Conservation (phyloP, 2,888 invertebrate species). For the Trachelus troglodyta region DNA sequence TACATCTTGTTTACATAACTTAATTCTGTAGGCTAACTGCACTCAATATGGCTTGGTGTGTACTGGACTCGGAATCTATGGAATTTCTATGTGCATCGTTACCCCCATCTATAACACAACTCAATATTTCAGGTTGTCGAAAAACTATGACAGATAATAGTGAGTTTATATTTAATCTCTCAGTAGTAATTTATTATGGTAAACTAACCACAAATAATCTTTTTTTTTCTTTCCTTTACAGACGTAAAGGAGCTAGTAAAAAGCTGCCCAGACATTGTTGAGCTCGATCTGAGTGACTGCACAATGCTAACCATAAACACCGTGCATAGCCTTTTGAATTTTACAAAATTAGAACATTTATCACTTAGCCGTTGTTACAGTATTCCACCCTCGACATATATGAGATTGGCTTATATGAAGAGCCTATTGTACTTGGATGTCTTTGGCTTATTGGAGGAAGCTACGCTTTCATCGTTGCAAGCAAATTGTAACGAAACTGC, state of each 20-base stretch:
- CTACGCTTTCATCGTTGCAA: conserved; percentile 65
- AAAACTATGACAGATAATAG: conserved; percentile 80
- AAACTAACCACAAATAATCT: not conserved
- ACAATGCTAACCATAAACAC: conserved; percentile 75
- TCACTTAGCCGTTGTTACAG: conserved; percentile 86
- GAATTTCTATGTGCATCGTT: conserved; percentile 72
- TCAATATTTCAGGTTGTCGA: conserved; percentile 88
- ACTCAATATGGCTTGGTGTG: conserved; percentile 87
- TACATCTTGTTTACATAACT: not conserved
- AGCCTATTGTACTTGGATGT: conserved; percentile 82
- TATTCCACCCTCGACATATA: conserved; percentile 76
- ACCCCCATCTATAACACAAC: conserved; percentile 75
- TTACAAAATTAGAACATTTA: conserved; percentile 78
- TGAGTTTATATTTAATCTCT: conserved; percentile 66
- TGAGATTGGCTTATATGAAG: conserved; percentile 72
- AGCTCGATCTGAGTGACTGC: conserved; percentile 91
- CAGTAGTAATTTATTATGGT: not conserved
- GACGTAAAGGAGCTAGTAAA: conserved; percentile 76
- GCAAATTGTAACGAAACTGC: conserved; percentile 72
- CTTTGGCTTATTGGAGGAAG: conserved; percentile 80
- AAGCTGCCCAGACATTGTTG: conserved; percentile 79
- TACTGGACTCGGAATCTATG: conserved; percentile 72
- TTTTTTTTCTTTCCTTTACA: conserved; percentile 62
- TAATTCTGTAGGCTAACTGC: conserved; percentile 71
- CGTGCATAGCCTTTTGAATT: conserved; percentile 71